Conservation (phyloP, 2,888 invertebrate species). For the Hybos culiciformis region DNA sequence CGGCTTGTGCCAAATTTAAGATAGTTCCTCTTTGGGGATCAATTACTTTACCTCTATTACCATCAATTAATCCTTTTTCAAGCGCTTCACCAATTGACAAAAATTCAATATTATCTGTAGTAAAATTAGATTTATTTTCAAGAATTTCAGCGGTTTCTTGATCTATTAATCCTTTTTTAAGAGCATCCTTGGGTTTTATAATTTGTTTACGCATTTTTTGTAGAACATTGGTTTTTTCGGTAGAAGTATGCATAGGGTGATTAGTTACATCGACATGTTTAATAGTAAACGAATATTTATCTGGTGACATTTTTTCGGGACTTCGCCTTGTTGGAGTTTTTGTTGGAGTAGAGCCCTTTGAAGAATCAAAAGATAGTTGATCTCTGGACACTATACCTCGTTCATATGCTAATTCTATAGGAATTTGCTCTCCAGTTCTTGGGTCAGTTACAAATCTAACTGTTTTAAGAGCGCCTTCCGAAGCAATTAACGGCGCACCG, state of each 20-base stretch:
- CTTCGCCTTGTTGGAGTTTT: constrained; percentile 38
- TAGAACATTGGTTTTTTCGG: constrained; percentile 55
- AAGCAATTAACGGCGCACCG: constrained; percentile 61
- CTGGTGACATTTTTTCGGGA: constrained; percentile 41
- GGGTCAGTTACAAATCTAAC: constrained; percentile 64
- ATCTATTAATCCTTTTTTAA: constrained; percentile 67
- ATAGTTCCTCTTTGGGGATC: constrained; percentile 73
- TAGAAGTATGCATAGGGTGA: constrained; percentile 50
- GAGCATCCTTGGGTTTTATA: constrained; percentile 60
- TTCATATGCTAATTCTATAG: constrained; percentile 67
- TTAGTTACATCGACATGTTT: constrained; percentile 42
- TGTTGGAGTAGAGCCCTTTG: constrained; percentile 15
- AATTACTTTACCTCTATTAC: constrained; percentile 59
- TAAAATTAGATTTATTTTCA: constrained; percentile 44
- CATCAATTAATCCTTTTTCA: constrained; percentile 52
- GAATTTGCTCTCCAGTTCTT: constrained; percentile 62
- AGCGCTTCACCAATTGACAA: constrained; percentile 66
- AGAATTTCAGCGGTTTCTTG: constrained; percentile 57
- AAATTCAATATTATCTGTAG: constrained; percentile 43
- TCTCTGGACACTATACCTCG: constrained; percentile 49
- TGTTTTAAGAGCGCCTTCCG: constrained; percentile 53
- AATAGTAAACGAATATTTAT: constrained; percentile 41
- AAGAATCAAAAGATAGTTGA: constrained; percentile 22
- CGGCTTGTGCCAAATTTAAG: constrained; percentile 69
- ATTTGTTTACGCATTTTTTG: constrained; percentile 69